Base-by-base conservation (phyloP, 1,140 invertebrate genomes). In the Ceratosolen fusciceps region DNA sequence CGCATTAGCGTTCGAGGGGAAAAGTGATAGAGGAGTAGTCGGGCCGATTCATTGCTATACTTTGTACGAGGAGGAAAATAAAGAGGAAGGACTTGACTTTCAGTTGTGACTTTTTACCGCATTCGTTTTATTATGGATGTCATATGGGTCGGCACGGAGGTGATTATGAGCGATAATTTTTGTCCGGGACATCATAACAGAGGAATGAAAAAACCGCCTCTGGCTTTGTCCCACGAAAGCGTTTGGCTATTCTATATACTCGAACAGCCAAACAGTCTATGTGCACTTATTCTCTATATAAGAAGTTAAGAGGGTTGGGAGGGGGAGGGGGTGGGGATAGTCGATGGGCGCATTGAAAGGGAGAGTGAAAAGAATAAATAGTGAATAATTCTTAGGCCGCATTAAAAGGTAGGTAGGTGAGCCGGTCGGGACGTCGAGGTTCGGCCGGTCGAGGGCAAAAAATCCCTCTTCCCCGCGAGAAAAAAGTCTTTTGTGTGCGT, bases 91-190 rank as follows among this genome's bases (percentile, higher is more conserved):
- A 65, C 1, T 21, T 37, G 31, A 65, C 60, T 37, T 12, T 65
- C n/a, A 14, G 21, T 37, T 65, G 21, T 37, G 10, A 14, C 31
- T 5, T n/a, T 2, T 65, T 65, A n/a, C 31, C 31, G 37, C 60
- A 37, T 37, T 37, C 29, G 37, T 37, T 34, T 62, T 4, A 34
- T 62, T 62, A 9, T 65, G 0, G 9, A 37, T 9, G 14, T 2
- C 5, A 16, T 37, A 16, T n/a, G 8, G 60, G 60, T 65, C 16
- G 31, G 37, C 26, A 65, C 31, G 34, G n/a, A 65, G 12, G 60
- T 34, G 31, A 65, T 65, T 65, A 37, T 65, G 60, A 65, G 1
- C 31, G 16, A 65, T 65, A 65, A 37, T 37, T 65, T 65, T 62
- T n/a, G 3, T 65, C 31, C 31, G 31, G 31, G 16, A 4, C 19